These are phyloP conservation scores for Epirrhoe tristata DNA, from an alignment of 2,888 invertebrate genomes.

Conservation along the genomic window DNA sequence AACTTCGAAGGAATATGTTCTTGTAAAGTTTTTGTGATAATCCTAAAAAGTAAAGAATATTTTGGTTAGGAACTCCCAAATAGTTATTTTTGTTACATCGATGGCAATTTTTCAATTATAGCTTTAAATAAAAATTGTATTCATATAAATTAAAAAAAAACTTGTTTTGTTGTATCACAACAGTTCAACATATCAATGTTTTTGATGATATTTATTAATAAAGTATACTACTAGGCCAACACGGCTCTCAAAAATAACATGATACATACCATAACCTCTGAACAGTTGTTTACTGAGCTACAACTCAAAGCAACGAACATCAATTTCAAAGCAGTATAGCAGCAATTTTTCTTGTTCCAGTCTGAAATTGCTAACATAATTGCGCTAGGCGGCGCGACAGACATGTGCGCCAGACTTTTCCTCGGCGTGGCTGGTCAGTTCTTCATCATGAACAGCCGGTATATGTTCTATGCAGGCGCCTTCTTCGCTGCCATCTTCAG, in stretches of 20 bases:
- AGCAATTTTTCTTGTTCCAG: conserved; percentile 51
- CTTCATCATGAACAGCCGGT: conserved; percentile 83
- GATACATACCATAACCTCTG: too few relatives aligned
- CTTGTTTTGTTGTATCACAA: too few relatives aligned
- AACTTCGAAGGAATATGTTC: not conserved
- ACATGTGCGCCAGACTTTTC: conserved; percentile 85
- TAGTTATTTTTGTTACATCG: not conserved
- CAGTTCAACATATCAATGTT: too few relatives aligned
- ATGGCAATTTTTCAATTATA: too few relatives aligned
- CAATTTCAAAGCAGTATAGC: not conserved
- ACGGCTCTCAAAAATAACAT: too few relatives aligned
- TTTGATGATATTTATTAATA: too few relatives aligned
- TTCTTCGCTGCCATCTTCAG: conserved; percentile 85
- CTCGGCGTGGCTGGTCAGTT: conserved; percentile 85
- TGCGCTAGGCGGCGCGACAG: conserved; percentile 86
- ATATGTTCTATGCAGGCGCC: conserved; percentile 85
- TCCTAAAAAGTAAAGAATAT: not conserved
- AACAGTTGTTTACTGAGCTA: not conserved
- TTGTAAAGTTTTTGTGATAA: not conserved
- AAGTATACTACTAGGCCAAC: too few relatives aligned
- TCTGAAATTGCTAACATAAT: conserved; percentile 85
- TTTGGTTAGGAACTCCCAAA: not conserved
- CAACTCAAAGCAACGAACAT: not conserved
- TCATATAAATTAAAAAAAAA: too few relatives aligned
- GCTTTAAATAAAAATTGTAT: too few relatives aligned